Base-by-base conservation (phyloP, 2,113 vertebrate species). In the Myotis lucifugus region DNA sequence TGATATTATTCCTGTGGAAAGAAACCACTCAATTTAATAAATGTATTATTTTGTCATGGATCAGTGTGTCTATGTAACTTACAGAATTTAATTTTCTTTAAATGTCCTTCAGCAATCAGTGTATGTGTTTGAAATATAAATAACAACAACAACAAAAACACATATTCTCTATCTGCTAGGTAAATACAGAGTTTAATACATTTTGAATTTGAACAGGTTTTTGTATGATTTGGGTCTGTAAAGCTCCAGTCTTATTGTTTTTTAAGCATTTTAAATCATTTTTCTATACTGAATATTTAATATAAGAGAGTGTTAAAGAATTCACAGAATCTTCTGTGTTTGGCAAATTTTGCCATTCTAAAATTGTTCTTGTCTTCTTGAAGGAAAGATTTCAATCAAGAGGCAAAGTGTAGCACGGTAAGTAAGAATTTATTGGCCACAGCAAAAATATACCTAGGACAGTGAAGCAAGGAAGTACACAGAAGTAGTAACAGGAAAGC, bases 1-100 rank as follows among this genome's bases (percentile, higher is more conserved):
- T 32, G 17, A 50, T 82, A 95, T 70, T 11, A 66, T 3, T 77
- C 15, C 27, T 59, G 8, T 54, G 19, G 29, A 74, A 87, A 84
- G n/a, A 84, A 69, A 64, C 9, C 2, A 50, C 37, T 21, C 17
- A n/a, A 10, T 76, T 90, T 93, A 93, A 91, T 67, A 85, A 70
- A 85, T 66, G 32, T 66, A 90, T 93, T 77, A 85, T 90, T 92
- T 89, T 69, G 10, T 90, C 34, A 77, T 76, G 56, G 9, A 61
- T 61, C 46, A 89, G 9, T n/a, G 29, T 70, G 8, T 18, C 34
- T 64, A 29, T 40, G 11, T 94, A 56, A 83, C 29, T 70, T 85
- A 56, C 1, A 32, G 11, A 76, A 74, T 32, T 59, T 64, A 96
- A 42, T 91, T 87, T 83, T 64, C 17, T 79, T 79, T 74, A 29